Base-by-base conservation (phyloP, 2,888 invertebrate genomes). In the Rhagium mordax region DNA sequence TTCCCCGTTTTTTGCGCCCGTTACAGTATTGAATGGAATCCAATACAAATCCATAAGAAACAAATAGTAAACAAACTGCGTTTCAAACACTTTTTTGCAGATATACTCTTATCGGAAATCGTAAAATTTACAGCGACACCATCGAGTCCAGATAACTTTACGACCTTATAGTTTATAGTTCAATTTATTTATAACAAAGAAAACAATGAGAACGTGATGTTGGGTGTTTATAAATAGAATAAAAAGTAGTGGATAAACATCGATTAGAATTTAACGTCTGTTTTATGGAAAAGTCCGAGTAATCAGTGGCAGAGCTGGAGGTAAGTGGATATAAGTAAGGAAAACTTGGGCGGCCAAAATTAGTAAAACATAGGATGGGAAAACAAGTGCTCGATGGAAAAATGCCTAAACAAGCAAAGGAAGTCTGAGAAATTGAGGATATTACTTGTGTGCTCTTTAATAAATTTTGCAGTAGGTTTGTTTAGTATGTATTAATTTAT, bases 111-210 rank as follows among this genome's bases (percentile, higher is more conserved):
- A 55, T 55, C 55, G 55, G 53, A 55, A 55, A 55, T 55, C 55
- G 24, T 55, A 55, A 55, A 55, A 24, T 13, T 6, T 55, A 20
- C 24, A 24, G 41, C 41, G n/a, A 41, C 41, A 41, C n/a, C 57
- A 24, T 8, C 57, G 57, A 57, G 15, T 24, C n/a, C 6, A 57
- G 57, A 57, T 60, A 60, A 60, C 33, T 20, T 20, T n/a, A n/a
- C 61, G 47, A 61, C 41, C 61, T 61, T 61, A 41, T 33, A 47
- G 61, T 61, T 47, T 41, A 61, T 47, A 61, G 41, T 61, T 61
- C 41, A 61, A 8, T 61, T 61, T 61, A 61, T 61, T 61, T 41
- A 61, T 61, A 61, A 33, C 16, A 18, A 47, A 61, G 18, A 20
- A 61, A 61, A 33, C 41, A 41, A 61, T 15, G 33, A 16, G 24